phyloP scores from a whole-genome alignment of 2,113 vertebrate species.

The Podiceps cristatus region DNA sequence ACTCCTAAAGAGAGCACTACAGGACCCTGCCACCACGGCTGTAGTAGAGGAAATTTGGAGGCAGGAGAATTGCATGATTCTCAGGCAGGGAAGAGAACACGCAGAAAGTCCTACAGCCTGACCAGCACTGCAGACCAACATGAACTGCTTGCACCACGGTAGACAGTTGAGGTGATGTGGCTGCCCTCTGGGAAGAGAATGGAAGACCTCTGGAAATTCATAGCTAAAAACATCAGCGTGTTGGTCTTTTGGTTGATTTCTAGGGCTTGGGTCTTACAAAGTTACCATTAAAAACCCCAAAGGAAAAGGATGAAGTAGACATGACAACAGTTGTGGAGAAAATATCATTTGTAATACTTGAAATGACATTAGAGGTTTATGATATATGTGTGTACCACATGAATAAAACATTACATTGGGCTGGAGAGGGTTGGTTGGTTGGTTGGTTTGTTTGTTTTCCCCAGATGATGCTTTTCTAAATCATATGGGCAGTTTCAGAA shows the following conservation, averaged over 20 bases:
- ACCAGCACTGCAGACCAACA: background rate
- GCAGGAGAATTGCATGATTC: background rate
- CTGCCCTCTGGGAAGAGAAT: background rate
- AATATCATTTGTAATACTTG: background rate
- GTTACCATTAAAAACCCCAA: background rate
- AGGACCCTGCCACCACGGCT: background rate
- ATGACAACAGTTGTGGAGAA: background rate
- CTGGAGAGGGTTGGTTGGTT: background rate
- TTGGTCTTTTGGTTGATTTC: background rate
- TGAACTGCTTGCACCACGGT: background rate
- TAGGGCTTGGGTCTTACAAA: background rate
- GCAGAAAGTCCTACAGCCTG: background rate
- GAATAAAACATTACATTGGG: background rate
- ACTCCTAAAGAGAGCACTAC: background rate
- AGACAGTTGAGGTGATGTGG: background rate
- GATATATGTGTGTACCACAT: background rate
- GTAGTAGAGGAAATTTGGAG: background rate
- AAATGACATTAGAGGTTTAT: background rate
- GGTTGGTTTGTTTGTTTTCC: background rate
- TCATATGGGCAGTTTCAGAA: background rate
- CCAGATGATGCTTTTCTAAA: background rate
- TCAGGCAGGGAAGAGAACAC: background rate
- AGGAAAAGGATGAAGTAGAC: background rate
- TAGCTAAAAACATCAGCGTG: background rate
- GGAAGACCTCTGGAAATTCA: background rate